phyloP scores from a whole-genome alignment of 2,113 vertebrate genomes.

The Cercocebus atys region DNA sequence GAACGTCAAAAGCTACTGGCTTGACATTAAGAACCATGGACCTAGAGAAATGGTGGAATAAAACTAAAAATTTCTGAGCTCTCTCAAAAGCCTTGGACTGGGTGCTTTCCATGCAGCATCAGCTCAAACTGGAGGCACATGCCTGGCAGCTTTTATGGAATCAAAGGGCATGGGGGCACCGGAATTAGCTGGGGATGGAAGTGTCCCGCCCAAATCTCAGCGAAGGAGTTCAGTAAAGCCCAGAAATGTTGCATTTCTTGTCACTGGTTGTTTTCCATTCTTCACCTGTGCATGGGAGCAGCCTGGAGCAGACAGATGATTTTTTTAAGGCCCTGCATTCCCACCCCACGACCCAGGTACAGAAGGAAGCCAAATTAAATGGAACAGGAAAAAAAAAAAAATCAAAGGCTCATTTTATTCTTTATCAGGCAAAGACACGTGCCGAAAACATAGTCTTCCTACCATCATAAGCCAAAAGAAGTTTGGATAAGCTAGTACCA shows the following conservation, averaged over 20 bases:
- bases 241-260: accelerated
- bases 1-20: background rate
- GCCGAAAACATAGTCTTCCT: background rate
- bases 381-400: background rate
- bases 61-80: too few species aligned
- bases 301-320: background rate
- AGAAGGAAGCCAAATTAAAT: background rate
- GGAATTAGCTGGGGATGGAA: background rate
- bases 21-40: background rate
- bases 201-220: background rate
- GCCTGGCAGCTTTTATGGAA: background rate
- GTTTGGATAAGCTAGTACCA: background rate
- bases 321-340: background rate
- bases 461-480: background rate
- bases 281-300: background rate
- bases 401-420: background rate
- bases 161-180: too few species aligned
- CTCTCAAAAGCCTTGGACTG: background rate
- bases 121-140: background rate
- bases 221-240: accelerated
- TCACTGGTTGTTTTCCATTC: background rate
- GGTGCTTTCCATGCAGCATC: accelerated
- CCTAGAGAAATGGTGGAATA: background rate
- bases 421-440: background rate
- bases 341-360: background rate